Base-by-base conservation (phyloP, 2,797 vertebrate genomes). In the Myripristis jacobus region DNA sequence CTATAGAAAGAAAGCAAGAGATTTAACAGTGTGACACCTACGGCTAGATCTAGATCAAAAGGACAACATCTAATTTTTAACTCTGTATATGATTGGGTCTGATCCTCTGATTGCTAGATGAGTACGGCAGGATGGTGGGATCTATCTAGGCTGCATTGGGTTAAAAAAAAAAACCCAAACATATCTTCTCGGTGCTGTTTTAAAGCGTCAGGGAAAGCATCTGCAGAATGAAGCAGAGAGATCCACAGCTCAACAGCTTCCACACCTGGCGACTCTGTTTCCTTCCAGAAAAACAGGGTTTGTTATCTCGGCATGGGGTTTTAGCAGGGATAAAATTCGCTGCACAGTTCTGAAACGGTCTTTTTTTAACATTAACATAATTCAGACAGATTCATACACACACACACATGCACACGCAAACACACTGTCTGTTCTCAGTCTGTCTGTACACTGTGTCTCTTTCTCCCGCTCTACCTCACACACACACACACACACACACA, bases 371-470 rank as follows among this genome's bases (percentile, higher is more conserved):
- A 61, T 41, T 24, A 36, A 58, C 48, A 27, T 46, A 67, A 77
- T 15, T 79, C 55, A 77, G 66, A 73, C 62, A 63, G 13, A 21
- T 29, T 36, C 31, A 22, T 29, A 9, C 47, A 51, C n/a, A 36
- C 43, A 47, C 13, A 13, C 25, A 47, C 43, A 47, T 21, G 34
- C 59, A 31, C 13, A 27, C 44, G 24, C 56, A 58, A 21, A 43
- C 56, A 16, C 13, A 41, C 54, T 12, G 13, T 54, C 16, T 54
- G 34, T 36, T 36, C 34, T 36, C 8, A 8, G 34, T 36, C 10
- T 63, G 67, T 83, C 43, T 77, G 44, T 80, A 66, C 71, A 52
- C 82, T 73, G 13, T n/a, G 11, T 53, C 5, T 54, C 81, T 73
- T 15, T 58, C 71, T 70, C 38, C 34, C 38, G 46, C 50, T 18